A percentile compares a stretch with the other conserved stretches of the same genome.
phyloP scores from a whole-genome alignment of 2,888 invertebrate species.

The Hydropsyche betteni region DNA sequence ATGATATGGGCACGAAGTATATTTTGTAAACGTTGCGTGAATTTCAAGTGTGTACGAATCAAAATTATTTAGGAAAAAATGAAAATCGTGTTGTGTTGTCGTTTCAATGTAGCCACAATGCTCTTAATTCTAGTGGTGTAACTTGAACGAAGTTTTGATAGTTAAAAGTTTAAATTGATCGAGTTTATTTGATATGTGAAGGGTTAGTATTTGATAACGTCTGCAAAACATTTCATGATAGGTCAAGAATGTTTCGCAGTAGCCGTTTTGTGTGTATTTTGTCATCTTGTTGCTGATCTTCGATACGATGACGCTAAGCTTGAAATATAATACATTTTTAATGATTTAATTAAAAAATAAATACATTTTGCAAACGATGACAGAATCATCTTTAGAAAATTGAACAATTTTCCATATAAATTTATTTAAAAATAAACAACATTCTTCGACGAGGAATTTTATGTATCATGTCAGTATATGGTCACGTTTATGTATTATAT shows the following conservation, averaged over 20 bases:
- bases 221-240: conserved; percentile 42
- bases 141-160: not conserved
- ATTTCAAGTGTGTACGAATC: not conserved
- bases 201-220: not conserved
- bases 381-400: too few relatives aligned
- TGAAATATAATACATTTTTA: too few relatives aligned
- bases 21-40: not conserved
- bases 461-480: not conserved
- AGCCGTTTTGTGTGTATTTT: not conserved
- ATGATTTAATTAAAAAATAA: too few relatives aligned
- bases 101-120: not conserved
- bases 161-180: conserved; percentile 10
- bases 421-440: not conserved
- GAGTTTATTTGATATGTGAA: not conserved
- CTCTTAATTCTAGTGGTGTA: conserved; percentile 24
- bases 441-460: not conserved
- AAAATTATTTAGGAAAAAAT: too few relatives aligned
- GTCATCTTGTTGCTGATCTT: not conserved
- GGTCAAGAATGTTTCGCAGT: conserved; percentile 39
- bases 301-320: too few relatives aligned
- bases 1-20: too few relatives aligned
- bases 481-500: not conserved
- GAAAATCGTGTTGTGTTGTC: too few relatives aligned
- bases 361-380: too few relatives aligned
- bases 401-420: not conserved